Evolutionary conservation across 2,888 invertebrate species (phyloP), one percentile per base, ranked within the genome.

Genomic region (Dryocosmus kuriphilus): DNA sequence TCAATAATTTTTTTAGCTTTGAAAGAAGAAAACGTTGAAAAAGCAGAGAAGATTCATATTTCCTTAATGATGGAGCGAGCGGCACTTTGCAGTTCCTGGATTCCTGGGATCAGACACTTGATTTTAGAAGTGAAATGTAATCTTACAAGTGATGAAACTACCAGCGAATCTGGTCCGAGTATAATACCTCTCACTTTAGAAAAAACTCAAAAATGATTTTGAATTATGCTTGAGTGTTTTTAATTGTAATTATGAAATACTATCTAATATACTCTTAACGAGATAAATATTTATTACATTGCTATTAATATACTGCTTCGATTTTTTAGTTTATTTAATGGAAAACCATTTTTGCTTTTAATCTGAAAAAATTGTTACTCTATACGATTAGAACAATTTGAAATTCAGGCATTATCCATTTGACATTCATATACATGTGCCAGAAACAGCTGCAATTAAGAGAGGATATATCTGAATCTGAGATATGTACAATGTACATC

Each of bases 41-140:
- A 89, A 88, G 94, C 94, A 35, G 94, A 94, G 89, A 92, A 93
- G 77, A 92, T 94, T 73, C 94, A 94, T 83, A 90, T 93, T 85
- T 92, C 92, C 0, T 88, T 95, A 24, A 94, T 94, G 94, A 93
- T 94, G 82, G 93, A 94, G 80, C 92, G 94, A 91, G 93, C 94
- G 0, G 92, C 93, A 79, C 87, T 92, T 11, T 94, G 94, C 1
- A 93, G 93, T 71, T 91, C 92, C 1, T 95, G 94, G 94, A 94
- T 95, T 93, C 93, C 94, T 0, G 94, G 93, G 61, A 92, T 95
- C 38, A 93, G 94, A 85, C 93, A 94, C 79, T 90, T 95, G 0
- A 93, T 95, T 79, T 92, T 89, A 76, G 88, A 85, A 82, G 80
- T 90, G 27, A 88, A 87, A 71, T 85, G 82, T 24, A 87, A 86